phyloP scores from a whole-genome alignment of 2,113 vertebrate species.

The Mesoclemmys tuberculata region DNA sequence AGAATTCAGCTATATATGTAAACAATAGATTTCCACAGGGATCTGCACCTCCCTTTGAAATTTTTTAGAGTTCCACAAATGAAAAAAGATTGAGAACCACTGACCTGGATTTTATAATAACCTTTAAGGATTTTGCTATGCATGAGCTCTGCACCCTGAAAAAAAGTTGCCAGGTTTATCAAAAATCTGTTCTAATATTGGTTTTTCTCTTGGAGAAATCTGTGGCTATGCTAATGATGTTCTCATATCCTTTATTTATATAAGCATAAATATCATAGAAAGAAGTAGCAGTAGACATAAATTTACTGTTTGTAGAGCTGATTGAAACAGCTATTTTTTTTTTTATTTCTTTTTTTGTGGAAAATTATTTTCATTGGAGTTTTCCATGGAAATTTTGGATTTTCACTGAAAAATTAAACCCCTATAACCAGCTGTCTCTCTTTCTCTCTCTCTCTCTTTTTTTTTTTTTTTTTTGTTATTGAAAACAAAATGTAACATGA shows the following conservation, averaged over 20 bases:
- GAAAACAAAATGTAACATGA: not conserved
- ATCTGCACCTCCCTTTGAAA: not conserved
- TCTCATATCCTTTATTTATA: not conserved
- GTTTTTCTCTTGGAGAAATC: not conserved
- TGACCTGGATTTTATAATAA: not conserved
- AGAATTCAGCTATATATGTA: not conserved
- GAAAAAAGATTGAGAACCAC: not conserved
- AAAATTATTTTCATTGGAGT: not conserved
- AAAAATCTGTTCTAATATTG: not conserved
- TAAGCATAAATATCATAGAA: constrained; percentile 32
- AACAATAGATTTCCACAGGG: not conserved
- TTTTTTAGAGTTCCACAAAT: not conserved
- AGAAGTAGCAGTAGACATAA: not conserved
- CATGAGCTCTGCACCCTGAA: not conserved
- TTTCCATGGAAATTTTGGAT: not conserved
- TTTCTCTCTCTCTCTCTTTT: no score
- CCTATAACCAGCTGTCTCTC: not conserved
- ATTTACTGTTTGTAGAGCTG: not conserved
- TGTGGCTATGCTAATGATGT: constrained; percentile 1
- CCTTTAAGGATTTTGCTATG: not conserved
- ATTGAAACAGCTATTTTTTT: not conserved
- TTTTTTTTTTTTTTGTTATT: not conserved
- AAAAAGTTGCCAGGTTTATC: not conserved
- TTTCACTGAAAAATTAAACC: not conserved
- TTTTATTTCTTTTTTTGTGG: not conserved